Evolutionary conservation across 2,797 vertebrate genomes (phyloP).

Genomic region (Acropternis orthonyx): DNA sequence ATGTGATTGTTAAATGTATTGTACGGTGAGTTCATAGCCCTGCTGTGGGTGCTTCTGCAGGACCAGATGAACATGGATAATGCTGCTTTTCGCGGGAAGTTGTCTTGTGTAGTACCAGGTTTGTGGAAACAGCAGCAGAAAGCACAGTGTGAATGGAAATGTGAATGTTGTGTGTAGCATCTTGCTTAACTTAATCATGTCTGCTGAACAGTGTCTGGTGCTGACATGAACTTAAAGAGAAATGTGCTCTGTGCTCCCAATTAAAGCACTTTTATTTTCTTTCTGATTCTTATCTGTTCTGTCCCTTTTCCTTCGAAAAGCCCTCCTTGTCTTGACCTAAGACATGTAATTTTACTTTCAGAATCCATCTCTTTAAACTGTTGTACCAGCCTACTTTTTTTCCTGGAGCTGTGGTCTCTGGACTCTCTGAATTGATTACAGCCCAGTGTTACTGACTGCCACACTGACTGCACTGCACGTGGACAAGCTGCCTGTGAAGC

Average conservation of each 20-base stretch:
- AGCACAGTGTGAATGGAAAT: not conserved
- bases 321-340: not conserved
- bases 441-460: not conserved
- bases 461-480: rapidly evolving
- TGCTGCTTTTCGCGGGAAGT: not conserved
- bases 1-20: not conserved
- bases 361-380: not conserved
- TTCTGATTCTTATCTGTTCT: not conserved
- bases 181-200: not conserved
- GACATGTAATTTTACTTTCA: not conserved
- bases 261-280: not conserved
- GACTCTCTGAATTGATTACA: not conserved
- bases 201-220: not conserved
- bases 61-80: not conserved
- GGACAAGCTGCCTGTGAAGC: not conserved
- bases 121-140: not conserved
- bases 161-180: not conserved
- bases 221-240: not conserved
- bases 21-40: not conserved
- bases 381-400: not conserved
- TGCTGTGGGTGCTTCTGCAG: not conserved
- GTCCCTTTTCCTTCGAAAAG: not conserved
- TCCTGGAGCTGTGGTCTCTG: not conserved
- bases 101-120: not conserved
- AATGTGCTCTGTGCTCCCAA: not conserved